Base-by-base conservation (phyloP, 1,140 invertebrate species). In the Leptopilina clavipes region DNA sequence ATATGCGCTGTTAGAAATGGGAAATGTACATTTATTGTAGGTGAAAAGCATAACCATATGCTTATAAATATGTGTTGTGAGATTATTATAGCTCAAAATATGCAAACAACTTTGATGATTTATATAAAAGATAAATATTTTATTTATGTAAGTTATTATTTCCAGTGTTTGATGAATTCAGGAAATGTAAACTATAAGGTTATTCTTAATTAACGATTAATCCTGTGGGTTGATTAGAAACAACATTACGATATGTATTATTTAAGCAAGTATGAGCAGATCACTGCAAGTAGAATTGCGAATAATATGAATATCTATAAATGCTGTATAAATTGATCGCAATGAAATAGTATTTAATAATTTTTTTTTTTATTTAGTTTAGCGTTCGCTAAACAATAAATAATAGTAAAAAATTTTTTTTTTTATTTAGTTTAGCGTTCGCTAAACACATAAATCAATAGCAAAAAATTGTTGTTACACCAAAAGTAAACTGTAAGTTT, bases 71-170 rank as follows among this genome's bases (percentile, higher is more conserved):
- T 45, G 11, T 45, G 14, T 45, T 45, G 44, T 45, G 44, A 45
- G 44, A 45, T 45, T 10, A 45, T 45, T 14, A 45, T 45, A 45
- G 44, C 44, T n/a, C n/a, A n/a, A n/a, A 54, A 71, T 17, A 71
- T 31, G 17, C 37, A 52, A 72, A 65, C 9, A 45, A 11, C 70
- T 43, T 17, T 8, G 6, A 72, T 71, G 22, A 75, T 71, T 11
- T 14, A 75, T 73, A 52, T 12, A 18, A 31, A 70, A n/a, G 14
- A 52, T 52, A 52, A 52, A 52, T 52, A 52, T 52, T 52, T 52
- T 3, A 52, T n/a, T 52, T 52, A n/a, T n/a, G n/a, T n/a, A 52
- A 52, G 17, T 52, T 52, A 52, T 52, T 52, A 52, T 52, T 52
- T 7, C 17, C 1, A n/a, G 48, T 52, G n/a, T 52, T 52, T 12